phyloP scores from a whole-genome alignment of 2,888 invertebrate species.

The Peribatodes rhomboidaria region DNA sequence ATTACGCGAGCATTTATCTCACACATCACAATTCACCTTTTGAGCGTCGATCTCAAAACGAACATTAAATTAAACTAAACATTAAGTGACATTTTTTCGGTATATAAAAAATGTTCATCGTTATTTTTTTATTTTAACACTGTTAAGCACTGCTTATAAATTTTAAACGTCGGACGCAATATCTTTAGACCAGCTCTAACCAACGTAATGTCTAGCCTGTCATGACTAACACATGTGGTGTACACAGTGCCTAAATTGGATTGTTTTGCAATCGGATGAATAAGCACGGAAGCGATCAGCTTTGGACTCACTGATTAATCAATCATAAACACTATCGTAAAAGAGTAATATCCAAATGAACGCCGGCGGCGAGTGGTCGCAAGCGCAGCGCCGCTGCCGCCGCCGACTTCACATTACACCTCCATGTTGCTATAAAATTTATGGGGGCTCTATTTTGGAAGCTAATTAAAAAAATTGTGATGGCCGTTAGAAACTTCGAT shows the following conservation, averaged over 20 bases:
- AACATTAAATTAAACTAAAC: no score
- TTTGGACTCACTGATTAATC: conserved; percentile 74
- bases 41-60: background rate
- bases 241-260: conserved; percentile 49
- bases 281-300: conserved; percentile 76
- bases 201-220: background rate
- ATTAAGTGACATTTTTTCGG: no score
- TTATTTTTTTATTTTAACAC: no score
- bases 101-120: no score
- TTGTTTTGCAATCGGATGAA: conserved; percentile 71
- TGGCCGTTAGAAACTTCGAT: conserved; percentile 74
- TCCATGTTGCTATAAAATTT: conserved; percentile 80
- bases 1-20: conserved; percentile 27
- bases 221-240: conserved; percentile 28
- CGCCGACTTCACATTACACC: conserved; percentile 65
- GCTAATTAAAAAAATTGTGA: conserved; percentile 80
- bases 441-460: conserved; percentile 80
- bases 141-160: background rate
- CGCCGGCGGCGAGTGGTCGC: conserved; percentile 59
- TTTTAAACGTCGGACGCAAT: background rate
- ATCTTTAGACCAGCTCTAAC: background rate
- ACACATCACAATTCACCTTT: conserved; percentile 7
- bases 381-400: conserved; percentile 45
- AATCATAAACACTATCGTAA: conserved; percentile 76
- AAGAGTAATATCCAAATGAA: conserved; percentile 68